These are phyloP conservation scores for Phrynocephalus vlangalii DNA, from an alignment of 2,797 vertebrate species.

Conservation along the genomic window DNA sequence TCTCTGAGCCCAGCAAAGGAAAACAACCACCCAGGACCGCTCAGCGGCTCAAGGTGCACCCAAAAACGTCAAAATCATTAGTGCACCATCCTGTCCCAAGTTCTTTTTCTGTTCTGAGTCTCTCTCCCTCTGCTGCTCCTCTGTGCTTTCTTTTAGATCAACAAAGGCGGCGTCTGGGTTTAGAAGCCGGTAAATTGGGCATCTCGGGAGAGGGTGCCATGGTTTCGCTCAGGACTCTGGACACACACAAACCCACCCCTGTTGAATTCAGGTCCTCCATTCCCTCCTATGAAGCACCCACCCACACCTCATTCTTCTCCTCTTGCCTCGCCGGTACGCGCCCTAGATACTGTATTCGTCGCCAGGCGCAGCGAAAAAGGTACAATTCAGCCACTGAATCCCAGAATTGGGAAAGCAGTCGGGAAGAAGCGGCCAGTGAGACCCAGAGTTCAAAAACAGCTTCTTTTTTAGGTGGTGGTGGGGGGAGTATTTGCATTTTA, in stretches of 20 bases:
- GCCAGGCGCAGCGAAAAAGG: neutral
- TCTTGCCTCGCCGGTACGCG: neutral
- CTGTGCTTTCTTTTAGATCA: neutral
- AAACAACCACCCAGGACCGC: neutral
- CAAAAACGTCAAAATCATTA: no score
- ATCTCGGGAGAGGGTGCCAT: neutral
- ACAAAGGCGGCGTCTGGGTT: neutral
- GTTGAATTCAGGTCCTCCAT: neutral
- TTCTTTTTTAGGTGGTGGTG: no score
- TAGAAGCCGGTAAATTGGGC: neutral
- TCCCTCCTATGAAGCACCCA: neutral
- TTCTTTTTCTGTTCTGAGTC: no score
- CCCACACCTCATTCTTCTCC: neutral
- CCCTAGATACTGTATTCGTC: neutral
- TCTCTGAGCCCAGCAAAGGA: fast-evolving
- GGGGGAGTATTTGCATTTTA: no score
- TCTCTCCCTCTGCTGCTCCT: neutral
- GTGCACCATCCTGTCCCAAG: no score
- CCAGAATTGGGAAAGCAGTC: no score
- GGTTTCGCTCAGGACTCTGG: neutral
- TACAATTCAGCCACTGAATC: no score
- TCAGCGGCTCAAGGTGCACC: no score
- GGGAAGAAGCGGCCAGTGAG: no score
- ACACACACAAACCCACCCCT: neutral
- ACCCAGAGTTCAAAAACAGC: no score